Percentiles rank a stretch among this genome's conserved stretches.
phyloP scores from a whole-genome alignment of 64 coral and sea anemone species.

The Montipora foliosa region DNA sequence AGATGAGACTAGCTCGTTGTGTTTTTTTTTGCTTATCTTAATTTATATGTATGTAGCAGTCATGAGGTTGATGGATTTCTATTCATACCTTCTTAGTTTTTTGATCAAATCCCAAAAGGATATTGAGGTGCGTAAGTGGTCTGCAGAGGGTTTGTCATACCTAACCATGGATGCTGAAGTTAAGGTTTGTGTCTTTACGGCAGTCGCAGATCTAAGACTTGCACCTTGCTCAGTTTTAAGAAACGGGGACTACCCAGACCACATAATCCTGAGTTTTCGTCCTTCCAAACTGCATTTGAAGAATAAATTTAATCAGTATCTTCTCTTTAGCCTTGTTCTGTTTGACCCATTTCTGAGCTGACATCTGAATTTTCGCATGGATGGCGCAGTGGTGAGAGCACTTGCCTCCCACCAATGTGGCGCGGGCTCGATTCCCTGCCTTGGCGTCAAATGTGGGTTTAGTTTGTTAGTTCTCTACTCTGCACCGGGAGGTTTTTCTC shows the following conservation, averaged over 20 bases:
- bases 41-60: background rate
- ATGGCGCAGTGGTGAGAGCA: too few relatives aligned
- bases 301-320: background rate
- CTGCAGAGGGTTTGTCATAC: conserved; percentile 91
- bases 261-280: background rate
- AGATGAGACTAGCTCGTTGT: too few relatives aligned
- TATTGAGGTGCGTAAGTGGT: conserved; percentile 92
- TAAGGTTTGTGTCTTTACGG: conserved; percentile 46
- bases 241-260: background rate
- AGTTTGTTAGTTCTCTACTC: too few relatives aligned
- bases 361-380: too few relatives aligned
- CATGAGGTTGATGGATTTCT: background rate
- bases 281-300: too few relatives aligned
- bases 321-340: background rate
- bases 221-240: too few relatives aligned
- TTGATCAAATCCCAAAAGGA: conserved; percentile 89
- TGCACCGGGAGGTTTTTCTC: too few relatives aligned
- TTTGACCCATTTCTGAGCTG: background rate
- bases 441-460: too few relatives aligned
- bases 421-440: too few relatives aligned
- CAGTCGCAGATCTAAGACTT: too few relatives aligned
- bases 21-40: background rate
- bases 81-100: conserved; percentile 46
- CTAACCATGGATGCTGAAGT: conserved; percentile 96
- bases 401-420: too few relatives aligned